Evolutionary conservation across 1,140 invertebrate genomes (phyloP), one percentile per base, ranked within the genome.

Genomic region (Prorops nasuta): DNA sequence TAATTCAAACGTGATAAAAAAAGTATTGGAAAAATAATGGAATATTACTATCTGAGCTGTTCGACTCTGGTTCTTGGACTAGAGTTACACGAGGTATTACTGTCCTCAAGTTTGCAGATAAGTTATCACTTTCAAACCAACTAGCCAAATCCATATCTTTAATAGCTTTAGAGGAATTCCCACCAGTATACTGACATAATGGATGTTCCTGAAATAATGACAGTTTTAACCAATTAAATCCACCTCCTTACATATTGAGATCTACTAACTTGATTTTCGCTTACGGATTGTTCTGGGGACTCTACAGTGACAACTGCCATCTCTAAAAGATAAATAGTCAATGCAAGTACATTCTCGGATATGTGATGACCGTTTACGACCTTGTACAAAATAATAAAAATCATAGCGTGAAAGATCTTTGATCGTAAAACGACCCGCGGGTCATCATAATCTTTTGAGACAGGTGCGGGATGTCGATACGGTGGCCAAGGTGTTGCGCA

Each of bases 311-410:
- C 82, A 15, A 94, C 78, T 18, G 90, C 86, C 74, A 94, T 84
- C 72, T 94, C 91, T 19, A 97, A 77, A 34, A 98, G 80, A 72
- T 93, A 95, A 21, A 97, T 80, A 42, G 89, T 82, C 19, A 96
- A 71, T 43, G 92, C 89, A 54, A 96, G 81, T 46, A 93, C 82
- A 69, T 94, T 89, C 72, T 96, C 93, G 8, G 89, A 86, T 12
- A 91, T 80, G 49, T 82, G 82, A 44, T 85, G 81, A n/a, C 83
- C 84, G 60, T 88, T 85, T 22, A 91, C 84, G 35, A 89, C 87
- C 71, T 92, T 92, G 67, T 91, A 88, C 37, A 96, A 79, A 47
- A 95, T 86, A 32, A 88, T 85, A 54, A 95, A 86, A 31, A 91
- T 81, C 51, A 92, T 85, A 15, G 89, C 86, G 72, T 96, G 93